Evolutionary conservation across 2,113 vertebrate species (phyloP), one percentile per base, ranked within the genome.

Genomic region (Eptatretus burgeri): DNA sequence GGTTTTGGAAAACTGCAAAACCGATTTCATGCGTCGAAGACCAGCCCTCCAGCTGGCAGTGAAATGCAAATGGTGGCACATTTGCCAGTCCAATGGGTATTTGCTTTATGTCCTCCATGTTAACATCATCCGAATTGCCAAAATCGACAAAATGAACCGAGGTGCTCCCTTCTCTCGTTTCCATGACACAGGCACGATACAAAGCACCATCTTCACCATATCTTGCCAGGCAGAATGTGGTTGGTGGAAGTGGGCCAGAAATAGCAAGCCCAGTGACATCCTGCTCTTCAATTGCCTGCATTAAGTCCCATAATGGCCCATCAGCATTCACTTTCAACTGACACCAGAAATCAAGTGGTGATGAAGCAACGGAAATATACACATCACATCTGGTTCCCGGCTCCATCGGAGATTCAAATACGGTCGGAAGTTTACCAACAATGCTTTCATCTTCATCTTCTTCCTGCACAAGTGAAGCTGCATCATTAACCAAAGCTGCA

Each of bases 11-110:
- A 41, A 41, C 27, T 7, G 7, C 27, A 41, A 7, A 41, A 41
- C 27, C 27, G 27, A 41, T 41, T 41, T 41, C 27, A 41, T 41
- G 3, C 7, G 27, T 7, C 7, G 27, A 41, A 7, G 27, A 41
- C 3, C 27, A 41, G 27, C 56, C 56, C n/a, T 20, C n/a, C 56
- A 60, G 12, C n/a, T 17, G 20, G 12, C 56, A 60, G n/a, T n/a
- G 56, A 20, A 60, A 60, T 13, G 56, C 56, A 60, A 60, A 60
- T 60, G 56, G 56, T 20, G 56, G 56, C 13, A 20, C 56, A 60
- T 11, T 20, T n/a, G 56, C 56, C n/a, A 60, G n/a, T n/a, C 11
- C 20, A 20, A 10, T n/a, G 10, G 56, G 56, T n/a, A 60, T 20
- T 60, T 20, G n/a, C 9, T 20, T n/a, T 17, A 60, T 9, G 56